A percentile compares a stretch with the other conserved stretches of the same genome.
Evolutionary conservation across 2,888 invertebrate species (phyloP).

Genomic region (Drosophila peninsularis): DNA sequence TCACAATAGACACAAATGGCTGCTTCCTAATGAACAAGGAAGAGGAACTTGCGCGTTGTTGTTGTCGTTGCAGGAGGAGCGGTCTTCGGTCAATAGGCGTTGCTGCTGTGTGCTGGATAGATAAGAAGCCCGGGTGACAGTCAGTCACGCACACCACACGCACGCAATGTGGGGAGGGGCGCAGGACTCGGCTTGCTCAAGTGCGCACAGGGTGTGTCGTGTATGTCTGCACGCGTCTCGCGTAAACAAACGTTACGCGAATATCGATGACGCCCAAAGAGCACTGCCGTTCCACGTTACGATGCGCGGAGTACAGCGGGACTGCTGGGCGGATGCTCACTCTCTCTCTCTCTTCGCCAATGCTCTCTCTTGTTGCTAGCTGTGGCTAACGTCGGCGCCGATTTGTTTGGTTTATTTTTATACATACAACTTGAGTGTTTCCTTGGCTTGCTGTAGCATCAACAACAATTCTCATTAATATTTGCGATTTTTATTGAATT

Average conservation of each 20-base stretch:
- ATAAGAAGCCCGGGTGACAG: constrained; percentile 34
- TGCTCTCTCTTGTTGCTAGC: constrained; percentile 59
- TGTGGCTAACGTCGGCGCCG: constrained; percentile 33
- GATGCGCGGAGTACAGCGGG: constrained; percentile 1
- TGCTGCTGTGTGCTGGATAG: constrained; percentile 17
- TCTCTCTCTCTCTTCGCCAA: constrained; percentile 2
- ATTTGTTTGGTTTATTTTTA: constrained; percentile 64
- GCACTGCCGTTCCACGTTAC: neutral
- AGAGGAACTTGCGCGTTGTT: constrained; percentile 35
- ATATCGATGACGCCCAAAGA: constrained; percentile 54
- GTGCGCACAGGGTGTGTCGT: constrained; percentile 47
- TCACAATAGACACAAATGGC: constrained; percentile 36
- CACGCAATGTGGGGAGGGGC: constrained; percentile 26
- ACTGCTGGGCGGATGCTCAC: constrained; percentile 37
- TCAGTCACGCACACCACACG: constrained; percentile 18
- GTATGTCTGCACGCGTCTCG: constrained; percentile 26
- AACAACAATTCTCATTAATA: constrained; percentile 49
- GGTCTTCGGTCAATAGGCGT: constrained; percentile 32
- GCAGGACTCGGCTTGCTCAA: constrained; percentile 30
- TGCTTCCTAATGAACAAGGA: constrained; percentile 40
- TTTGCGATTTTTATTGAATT: constrained; percentile 57
- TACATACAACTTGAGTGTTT: constrained; percentile 39
- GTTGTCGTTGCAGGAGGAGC: constrained; percentile 47
- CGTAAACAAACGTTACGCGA: constrained; percentile 45
- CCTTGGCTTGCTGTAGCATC: constrained; percentile 48